Conservation (phyloP, 2,113 vertebrate genomes). For the Brachyhypopomus gauderio region DNA sequence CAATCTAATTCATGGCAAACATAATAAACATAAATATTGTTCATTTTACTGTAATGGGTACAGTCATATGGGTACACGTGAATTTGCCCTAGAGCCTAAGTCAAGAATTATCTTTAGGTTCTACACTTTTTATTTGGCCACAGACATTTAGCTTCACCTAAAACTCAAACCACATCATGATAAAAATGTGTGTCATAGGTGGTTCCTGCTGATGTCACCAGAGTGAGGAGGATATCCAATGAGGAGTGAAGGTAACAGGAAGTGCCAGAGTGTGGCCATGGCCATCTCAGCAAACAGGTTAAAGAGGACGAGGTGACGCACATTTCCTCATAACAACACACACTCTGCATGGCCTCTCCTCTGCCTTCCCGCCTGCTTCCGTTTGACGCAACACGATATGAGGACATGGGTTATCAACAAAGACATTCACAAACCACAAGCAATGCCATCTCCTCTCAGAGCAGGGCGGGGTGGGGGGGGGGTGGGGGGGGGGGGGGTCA, state of each 20-base stretch:
- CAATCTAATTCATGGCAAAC: neutral
- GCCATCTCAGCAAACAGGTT: conserved; percentile 23
- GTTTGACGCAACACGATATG: conserved; percentile 26
- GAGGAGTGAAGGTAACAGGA: conserved; percentile 48
- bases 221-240: conserved; percentile 23
- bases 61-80: neutral
- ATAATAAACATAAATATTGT: conserved; percentile 7
- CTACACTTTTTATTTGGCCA: neutral
- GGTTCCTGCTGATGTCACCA: conserved; percentile 34
- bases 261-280: conserved; percentile 33
- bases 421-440: conserved; percentile 22
- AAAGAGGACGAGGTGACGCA: neutral
- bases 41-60: neutral
- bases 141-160: neutral
- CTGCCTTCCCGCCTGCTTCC: conserved; percentile 31
- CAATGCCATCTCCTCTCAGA: conserved; percentile 5
- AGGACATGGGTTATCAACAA: conserved; percentile 40
- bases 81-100: too few relatives aligned
- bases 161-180: neutral
- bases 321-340: conserved; percentile 35
- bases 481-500: neutral
- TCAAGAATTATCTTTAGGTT: too few relatives aligned
- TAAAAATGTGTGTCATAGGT: conserved; percentile 24
- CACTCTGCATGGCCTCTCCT: conserved; percentile 21
- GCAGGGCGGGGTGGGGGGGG: too few relatives aligned